Base-by-base conservation (phyloP, 2,888 invertebrate species). In the Cosmorhoe ocellata region DNA sequence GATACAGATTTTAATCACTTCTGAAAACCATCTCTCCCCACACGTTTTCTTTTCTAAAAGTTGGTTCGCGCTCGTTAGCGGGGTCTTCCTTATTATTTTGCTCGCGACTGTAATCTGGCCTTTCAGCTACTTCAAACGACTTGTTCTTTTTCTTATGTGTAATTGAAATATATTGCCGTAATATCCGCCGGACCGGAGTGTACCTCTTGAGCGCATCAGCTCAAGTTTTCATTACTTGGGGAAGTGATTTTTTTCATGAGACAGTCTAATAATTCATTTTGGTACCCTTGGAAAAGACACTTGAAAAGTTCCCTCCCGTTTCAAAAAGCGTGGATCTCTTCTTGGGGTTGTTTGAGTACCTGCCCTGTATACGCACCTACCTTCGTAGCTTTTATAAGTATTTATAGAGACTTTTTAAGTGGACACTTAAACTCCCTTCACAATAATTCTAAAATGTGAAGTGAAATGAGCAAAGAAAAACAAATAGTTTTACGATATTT, bases 151-250 rank as follows among this genome's bases (percentile, higher is more conserved):
- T 89, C 89, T 88, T 86, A 86, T 83, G 81, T 88, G 89, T 90
- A 90, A 90, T 90, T 90, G 89, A 90, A 88, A 90, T 90, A 88
- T 88, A 90, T 90, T 90, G 87, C 87, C 81, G 83, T 87, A 89
- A 89, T 90, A 89, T 89, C 87, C 87, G 81, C 72, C 78, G 84
- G 86, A 81, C 88, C 79, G 76, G 81, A 79, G 81, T 77, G 78
- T 74, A 73, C 81, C 81, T 81, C 84, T 86, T 73, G 77, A 85
- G 84, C 82, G 81, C 86, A 87, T 86, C 86, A 82, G 79, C 80
- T 80, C 66, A 80, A 87, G 84, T 84, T 90, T 90, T 90, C 87
- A 89, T 89, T 89, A 89, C 84, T 84, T 67, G 76, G 73, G 61
- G 76, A 82, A 85, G 84, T 86, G 83, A 84, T 87, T 87, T 88